phyloP scores from a whole-genome alignment of 2,888 invertebrate species.

The Amphiduros pacificus region DNA sequence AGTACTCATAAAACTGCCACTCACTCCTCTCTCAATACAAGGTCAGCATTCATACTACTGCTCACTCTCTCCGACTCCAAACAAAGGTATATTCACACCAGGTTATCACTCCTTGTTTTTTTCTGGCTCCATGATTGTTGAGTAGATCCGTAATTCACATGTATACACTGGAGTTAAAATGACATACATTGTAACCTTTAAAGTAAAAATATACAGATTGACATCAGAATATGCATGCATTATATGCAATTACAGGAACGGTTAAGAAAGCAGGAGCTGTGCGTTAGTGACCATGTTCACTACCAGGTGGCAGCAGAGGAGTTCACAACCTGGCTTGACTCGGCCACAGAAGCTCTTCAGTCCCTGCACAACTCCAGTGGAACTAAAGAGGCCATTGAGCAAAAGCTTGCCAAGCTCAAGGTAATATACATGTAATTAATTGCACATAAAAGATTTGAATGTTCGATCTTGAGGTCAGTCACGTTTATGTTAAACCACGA shows the following conservation, averaged over 20 bases:
- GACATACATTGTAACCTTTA: too few relatives aligned
- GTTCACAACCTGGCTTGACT: slow-evolving; percentile 90
- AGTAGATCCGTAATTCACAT: too few relatives aligned
- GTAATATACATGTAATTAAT: slow-evolving; percentile 54
- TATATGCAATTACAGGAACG: slow-evolving; percentile 56
- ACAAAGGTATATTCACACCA: too few relatives aligned
- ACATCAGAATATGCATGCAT: too few relatives aligned
- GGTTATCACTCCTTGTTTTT: too few relatives aligned
- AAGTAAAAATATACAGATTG: too few relatives aligned
- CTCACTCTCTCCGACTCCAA: too few relatives aligned
- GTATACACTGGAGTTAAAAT: too few relatives aligned
- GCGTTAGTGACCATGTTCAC: slow-evolving; percentile 90
- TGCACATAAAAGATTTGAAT: too few relatives aligned
- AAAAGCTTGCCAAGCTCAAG: slow-evolving; percentile 68
- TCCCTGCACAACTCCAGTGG: slow-evolving; percentile 81
- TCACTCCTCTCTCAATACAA: slow-evolving; percentile 86
- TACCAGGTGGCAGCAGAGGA: slow-evolving; percentile 90
- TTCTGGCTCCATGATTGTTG: too few relatives aligned
- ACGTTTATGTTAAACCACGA: too few relatives aligned
- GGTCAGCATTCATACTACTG: slow-evolving; percentile 61
- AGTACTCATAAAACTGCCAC: slow-evolving; percentile 95
- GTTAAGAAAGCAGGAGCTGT: slow-evolving; percentile 77
- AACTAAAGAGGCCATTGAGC: slow-evolving; percentile 80
- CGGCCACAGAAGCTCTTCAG: slow-evolving; percentile 81
- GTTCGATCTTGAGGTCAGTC: too few relatives aligned